These are phyloP conservation scores for Gallinago solitaria DNA, from an alignment of 2,797 vertebrate genomes.

Conservation along the genomic window DNA sequence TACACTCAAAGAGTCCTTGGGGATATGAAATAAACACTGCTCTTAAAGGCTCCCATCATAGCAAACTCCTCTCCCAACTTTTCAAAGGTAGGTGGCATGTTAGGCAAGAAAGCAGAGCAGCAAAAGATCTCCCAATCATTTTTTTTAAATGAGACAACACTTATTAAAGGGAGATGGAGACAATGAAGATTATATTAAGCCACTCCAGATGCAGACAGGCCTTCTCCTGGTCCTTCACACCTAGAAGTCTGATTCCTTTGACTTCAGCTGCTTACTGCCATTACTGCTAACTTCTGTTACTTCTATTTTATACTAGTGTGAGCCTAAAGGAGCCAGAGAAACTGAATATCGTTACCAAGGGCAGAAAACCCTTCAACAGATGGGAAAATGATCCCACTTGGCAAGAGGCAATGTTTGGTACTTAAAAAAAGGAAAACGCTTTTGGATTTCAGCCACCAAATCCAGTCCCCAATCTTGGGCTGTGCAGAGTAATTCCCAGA, in stretches of 20 bases:
- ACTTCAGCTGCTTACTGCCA: conserved; percentile 2
- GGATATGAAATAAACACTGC: neutral
- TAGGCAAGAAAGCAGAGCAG: neutral
- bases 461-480: conserved; percentile 40
- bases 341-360: conserved; percentile 42
- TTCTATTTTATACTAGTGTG: conserved; percentile 12
- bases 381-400: conserved; percentile 62
- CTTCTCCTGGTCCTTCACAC: conserved; percentile 13
- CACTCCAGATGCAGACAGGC: neutral
- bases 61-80: neutral
- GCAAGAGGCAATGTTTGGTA: conserved; percentile 53
- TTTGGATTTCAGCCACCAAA: conserved; percentile 65
- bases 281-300: conserved; percentile 20
- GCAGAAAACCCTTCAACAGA: conserved; percentile 57
- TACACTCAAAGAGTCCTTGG: neutral
- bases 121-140: neutral
- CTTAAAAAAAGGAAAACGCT: conserved; percentile 50
- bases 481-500: conserved; percentile 52
- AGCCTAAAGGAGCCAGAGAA: conserved; percentile 45
- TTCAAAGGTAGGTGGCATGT: neutral
- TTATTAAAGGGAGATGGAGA: neutral
- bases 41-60: neutral
- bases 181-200: neutral
- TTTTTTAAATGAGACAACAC: neutral
- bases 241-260: neutral